These are phyloP conservation scores for Heliothis subflexa DNA, from an alignment of 1,140 invertebrate species.

Conservation along the genomic window DNA sequence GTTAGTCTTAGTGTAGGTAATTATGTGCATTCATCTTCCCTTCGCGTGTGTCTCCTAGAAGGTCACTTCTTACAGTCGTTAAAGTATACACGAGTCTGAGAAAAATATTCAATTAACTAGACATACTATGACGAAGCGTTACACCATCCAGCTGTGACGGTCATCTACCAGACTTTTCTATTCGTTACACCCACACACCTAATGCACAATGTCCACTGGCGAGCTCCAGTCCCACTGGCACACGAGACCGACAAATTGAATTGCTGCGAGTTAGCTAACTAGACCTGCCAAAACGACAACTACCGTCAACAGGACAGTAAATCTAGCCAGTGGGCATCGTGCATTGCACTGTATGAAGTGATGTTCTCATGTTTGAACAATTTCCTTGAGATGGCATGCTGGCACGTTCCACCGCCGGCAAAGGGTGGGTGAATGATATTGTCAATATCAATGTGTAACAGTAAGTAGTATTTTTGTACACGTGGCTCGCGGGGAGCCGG, in stretches of 20 bases:
- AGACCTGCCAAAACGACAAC: neutral
- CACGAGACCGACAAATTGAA: neutral
- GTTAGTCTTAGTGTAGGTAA: conserved; percentile 77
- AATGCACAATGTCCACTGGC: conserved; percentile 3
- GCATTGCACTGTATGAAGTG: conserved; percentile 6
- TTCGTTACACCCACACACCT: neutral
- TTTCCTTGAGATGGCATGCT: neutral
- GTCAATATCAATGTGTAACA: conserved; percentile 65
- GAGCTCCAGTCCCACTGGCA: neutral
- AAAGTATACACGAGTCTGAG: neutral
- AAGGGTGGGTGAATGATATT: conserved; percentile 63
- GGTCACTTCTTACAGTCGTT: neutral
- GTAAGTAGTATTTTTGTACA: conserved; percentile 75
- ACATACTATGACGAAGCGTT: neutral
- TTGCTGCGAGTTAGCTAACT: neutral
- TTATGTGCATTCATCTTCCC: conserved; percentile 61
- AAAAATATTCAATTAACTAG: neutral
- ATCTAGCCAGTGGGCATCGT: neutral
- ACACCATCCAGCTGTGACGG: neutral
- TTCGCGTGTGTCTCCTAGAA: conserved; percentile 50
- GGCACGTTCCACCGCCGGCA: neutral
- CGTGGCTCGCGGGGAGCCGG: conserved; percentile 51
- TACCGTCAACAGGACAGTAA: neutral
- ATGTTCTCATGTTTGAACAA: neutral
- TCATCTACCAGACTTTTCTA: neutral